Evolutionary conservation across 2,888 invertebrate species (phyloP), one percentile per base, ranked within the genome.

Genomic region (Lingula anatina): DNA sequence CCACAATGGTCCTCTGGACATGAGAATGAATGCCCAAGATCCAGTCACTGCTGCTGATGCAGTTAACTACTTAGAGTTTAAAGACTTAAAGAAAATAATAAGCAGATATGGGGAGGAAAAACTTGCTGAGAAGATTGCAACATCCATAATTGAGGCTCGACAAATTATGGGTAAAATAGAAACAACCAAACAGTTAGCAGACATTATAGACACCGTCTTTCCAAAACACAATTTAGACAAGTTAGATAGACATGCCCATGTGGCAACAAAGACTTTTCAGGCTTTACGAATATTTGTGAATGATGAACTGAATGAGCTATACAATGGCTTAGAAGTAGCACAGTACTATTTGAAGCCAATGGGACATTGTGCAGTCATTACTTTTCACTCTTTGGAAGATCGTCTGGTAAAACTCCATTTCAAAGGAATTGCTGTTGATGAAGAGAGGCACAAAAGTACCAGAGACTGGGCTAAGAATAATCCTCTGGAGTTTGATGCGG

Each of bases 221-320:
- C 65, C 66, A 36, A 80, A 82, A 60, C 61, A 80, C 37, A 77
- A 85, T 43, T 66, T 82, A 21, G 92, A 94, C 70, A 87, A 86
- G 75, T 67, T 93, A 7, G 84, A 86, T 49, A 80, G 90, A 53
- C 84, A 83, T 2, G 79, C 86, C 2, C 92, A 94, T 66, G 83
- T 84, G 52, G 95, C 94, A 0, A 94, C 93, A 0, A 93, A 91
- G 81, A 86, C 90, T 0, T 96, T 96, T 78, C 86, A 93, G 80
- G 95, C 95, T 0, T 75, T 96, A 54, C 82, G 96, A 53, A 95
- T 96, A 66, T 94, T 96, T 77, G 90, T 96, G 0, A 96, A 96
- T 72, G 90, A 96, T 75, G 96, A 96, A 79, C 78, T 96, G 1
- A 96, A 96, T 74, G 94, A 96, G 81, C 83, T 96, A 1, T 90